A percentile compares a stretch with the other conserved stretches of the same genome.
These are phyloP conservation scores for Aleiodes alternator DNA, from an alignment of 2,888 invertebrate genomes.

Conservation along the genomic window DNA sequence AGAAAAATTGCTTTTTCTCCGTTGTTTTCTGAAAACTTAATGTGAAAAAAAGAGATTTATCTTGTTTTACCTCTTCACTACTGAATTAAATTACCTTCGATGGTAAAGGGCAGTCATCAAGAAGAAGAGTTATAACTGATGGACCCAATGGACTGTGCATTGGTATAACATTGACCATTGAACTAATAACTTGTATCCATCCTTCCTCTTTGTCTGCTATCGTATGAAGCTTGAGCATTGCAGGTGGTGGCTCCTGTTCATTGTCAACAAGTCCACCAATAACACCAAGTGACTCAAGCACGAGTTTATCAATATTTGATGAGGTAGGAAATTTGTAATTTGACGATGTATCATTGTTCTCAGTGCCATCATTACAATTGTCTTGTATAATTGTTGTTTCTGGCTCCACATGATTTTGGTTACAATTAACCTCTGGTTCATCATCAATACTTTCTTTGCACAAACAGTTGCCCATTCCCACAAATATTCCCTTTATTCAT, in stretches of 20 bases:
- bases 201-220: slow-evolving; percentile 94
- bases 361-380: slow-evolving; percentile 61
- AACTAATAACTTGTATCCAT: slow-evolving; percentile 91
- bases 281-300: slow-evolving; percentile 87
- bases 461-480: slow-evolving; percentile 86
- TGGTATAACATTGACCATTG: slow-evolving; percentile 89
- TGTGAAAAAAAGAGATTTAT: no score
- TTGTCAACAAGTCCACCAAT: slow-evolving; percentile 91
- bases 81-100: slow-evolving; percentile 81
- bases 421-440: slow-evolving; percentile 75
- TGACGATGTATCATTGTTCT: slow-evolving; percentile 61
- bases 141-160: slow-evolving; percentile 90
- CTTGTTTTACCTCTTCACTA: no score
- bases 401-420: slow-evolving; percentile 61
- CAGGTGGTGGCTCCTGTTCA: slow-evolving; percentile 91
- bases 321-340: slow-evolving; percentile 73
- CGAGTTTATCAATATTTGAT: slow-evolving; percentile 82
- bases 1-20: no score
- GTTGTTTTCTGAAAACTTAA: no score
- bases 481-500: slow-evolving; percentile 47
- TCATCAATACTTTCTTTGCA: slow-evolving; percentile 82
- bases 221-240: slow-evolving; percentile 87
- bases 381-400: slow-evolving; percentile 68
- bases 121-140: slow-evolving; percentile 90
- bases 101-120: slow-evolving; percentile 95